Evolutionary conservation across 1,140 invertebrate species (phyloP), one percentile per base, ranked within the genome.

Genomic region (Coboldia fuscipes): DNA sequence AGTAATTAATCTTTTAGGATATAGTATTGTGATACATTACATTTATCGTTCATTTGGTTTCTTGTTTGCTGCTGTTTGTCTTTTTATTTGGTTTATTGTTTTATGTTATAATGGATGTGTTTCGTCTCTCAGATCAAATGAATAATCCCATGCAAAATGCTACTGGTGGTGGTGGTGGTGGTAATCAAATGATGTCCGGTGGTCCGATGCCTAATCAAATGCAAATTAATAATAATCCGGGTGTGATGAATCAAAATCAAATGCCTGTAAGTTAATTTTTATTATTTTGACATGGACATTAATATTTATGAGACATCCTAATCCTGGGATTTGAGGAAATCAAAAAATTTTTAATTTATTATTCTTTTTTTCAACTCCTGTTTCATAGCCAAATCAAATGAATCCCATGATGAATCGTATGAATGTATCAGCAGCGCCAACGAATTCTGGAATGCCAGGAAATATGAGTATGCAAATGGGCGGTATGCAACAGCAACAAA

Each of bases 191-290:
- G 45, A 56, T 57, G 45, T 52, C 56, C 24, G 68, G 72, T 45
- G 61, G 61, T 19, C 57, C 46, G 20, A 66, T 66, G 58, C 58
- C 61, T 32, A 71, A 69, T 42, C 61, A 68, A 47, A 54, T 67
- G 16, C 68, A 65, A 43, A 67, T 68, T 36, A 57, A 50, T 38
- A 61, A 61, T 39, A 46, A 63, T 38, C 54, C 56, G 33, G 56
- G 49, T 36, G 67, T 68, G 45, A 63, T 68, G 44, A 48, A 43
- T 4, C 47, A 47, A 33, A 46, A 48, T 19, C 47, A 48, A 31
- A 45, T 49, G 39, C 32, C 34, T 12, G 39, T 40, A 38, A 35
- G 30, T 37, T 14, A 24, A 7, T 24, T 24, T 24, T 7, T n/a
- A n/a, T n/a, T n/a, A n/a, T n/a, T n/a, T n/a, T n/a, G n/a, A n/a